These are phyloP conservation scores for Zygothrica quintamaculata DNA, from an alignment of 2,888 invertebrate genomes.

Conservation along the genomic window DNA sequence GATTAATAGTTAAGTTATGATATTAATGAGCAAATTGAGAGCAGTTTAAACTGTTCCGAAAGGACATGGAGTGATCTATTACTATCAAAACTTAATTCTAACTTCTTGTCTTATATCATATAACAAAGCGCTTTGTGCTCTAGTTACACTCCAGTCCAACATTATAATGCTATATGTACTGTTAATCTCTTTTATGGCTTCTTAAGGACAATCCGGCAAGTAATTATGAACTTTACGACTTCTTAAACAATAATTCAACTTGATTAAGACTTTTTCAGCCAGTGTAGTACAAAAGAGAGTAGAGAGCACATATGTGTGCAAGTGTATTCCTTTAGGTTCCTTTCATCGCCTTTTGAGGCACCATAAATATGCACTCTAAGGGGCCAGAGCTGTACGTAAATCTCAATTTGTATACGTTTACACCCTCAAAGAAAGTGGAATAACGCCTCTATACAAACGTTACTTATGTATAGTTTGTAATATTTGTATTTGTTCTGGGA, in stretches of 20 bases:
- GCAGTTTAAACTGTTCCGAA: too few relatives aligned
- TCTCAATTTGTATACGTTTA: constrained; percentile 56
- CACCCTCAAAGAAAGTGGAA: constrained; percentile 20
- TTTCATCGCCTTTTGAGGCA: not conserved
- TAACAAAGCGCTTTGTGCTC: too few relatives aligned
- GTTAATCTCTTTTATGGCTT: not conserved
- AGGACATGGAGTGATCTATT: too few relatives aligned
- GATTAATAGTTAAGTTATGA: too few relatives aligned
- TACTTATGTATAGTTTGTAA: constrained; percentile 36
- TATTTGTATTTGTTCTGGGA: not conserved
- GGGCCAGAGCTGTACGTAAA: constrained; percentile 44
- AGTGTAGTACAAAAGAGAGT: not conserved
- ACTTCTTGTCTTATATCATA: too few relatives aligned
- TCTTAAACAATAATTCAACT: constrained; percentile 29
- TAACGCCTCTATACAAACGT: constrained; percentile 21
- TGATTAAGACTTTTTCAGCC: constrained; percentile 22
- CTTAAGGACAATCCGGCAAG: constrained; percentile 8
- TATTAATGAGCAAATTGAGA: too few relatives aligned
- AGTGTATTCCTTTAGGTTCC: too few relatives aligned
- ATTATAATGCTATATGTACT: not conserved
- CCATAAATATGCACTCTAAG: constrained; percentile 37
- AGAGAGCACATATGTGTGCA: too few relatives aligned
- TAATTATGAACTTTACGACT: constrained; percentile 17
- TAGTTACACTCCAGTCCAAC: too few relatives aligned
- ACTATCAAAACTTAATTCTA: too few relatives aligned